phyloP scores from a whole-genome alignment of 2,113 vertebrate species.

The Aegotheles bennettii region DNA sequence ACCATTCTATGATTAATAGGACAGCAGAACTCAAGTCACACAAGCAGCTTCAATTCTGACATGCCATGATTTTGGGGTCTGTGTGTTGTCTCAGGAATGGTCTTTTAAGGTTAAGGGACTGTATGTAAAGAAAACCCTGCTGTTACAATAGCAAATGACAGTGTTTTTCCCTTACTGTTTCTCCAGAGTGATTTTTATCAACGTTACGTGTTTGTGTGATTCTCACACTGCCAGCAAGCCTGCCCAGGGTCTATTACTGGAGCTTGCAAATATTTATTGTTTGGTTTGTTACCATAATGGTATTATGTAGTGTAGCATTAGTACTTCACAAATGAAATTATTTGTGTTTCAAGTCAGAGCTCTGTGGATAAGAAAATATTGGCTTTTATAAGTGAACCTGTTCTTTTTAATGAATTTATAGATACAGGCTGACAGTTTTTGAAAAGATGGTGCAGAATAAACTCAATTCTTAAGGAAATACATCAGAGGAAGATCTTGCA shows the following conservation, averaged over 20 bases:
- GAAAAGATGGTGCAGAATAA: not conserved
- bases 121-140: not conserved
- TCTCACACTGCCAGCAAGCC: not conserved
- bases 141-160: not conserved
- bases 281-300: not conserved
- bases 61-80: rapidly evolving
- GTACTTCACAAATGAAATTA: not conserved
- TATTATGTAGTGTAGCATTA: not conserved
- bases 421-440: not conserved
- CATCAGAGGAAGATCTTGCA: not conserved
- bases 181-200: not conserved
- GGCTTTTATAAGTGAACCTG: not conserved
- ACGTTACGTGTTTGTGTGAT: not conserved
- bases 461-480: not conserved
- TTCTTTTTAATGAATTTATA: not conserved
- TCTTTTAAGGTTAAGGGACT: not conserved
- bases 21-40: not conserved
- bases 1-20: too few relatives aligned
- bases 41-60: not conserved
- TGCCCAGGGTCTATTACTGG: not conserved
- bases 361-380: not conserved
- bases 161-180: not conserved
- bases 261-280: not conserved
- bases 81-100: not conserved
- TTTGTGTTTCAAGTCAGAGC: not conserved